Percentiles rank a stretch among this genome's conserved stretches.
Conservation (phyloP, 2,113 vertebrate genomes). For the Sylvietta virens region DNA sequence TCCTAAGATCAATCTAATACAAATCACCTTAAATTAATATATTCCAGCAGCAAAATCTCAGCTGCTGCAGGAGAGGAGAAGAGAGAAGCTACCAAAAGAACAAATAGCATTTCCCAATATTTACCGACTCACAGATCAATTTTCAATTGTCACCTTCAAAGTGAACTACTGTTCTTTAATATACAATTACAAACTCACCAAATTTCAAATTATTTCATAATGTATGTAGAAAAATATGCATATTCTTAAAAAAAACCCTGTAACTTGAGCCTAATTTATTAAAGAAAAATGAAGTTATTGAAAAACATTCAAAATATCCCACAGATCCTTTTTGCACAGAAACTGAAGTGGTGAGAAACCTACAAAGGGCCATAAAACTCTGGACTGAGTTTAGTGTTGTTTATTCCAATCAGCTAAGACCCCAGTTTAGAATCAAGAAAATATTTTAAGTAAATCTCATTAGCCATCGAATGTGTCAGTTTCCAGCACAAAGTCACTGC, state of each 20-base stretch:
- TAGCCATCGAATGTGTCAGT: neutral
- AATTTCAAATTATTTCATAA: neutral
- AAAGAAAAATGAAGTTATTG: neutral
- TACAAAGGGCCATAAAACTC: neutral
- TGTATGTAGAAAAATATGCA: neutral
- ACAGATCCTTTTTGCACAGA: neutral
- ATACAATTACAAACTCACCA: neutral
- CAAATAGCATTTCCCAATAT: neutral
- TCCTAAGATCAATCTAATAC: neutral
- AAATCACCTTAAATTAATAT: neutral
- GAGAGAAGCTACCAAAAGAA: neutral
- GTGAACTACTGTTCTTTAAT: neutral
- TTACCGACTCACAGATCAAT: neutral
- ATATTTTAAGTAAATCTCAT: neutral
- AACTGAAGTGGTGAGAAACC: neutral
- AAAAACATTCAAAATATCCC: neutral
- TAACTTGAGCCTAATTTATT: neutral
- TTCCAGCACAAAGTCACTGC: neutral
- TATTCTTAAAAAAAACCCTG: neutral
- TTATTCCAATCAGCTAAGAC: neutral
- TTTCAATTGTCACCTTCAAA: neutral
- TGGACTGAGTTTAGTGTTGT: neutral
- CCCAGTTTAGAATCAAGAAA: neutral
- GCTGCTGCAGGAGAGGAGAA: neutral
- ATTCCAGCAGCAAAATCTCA: neutral